These are phyloP conservation scores for Apodemia zela DNA, from an alignment of 2,888 invertebrate genomes.

Conservation along the genomic window DNA sequence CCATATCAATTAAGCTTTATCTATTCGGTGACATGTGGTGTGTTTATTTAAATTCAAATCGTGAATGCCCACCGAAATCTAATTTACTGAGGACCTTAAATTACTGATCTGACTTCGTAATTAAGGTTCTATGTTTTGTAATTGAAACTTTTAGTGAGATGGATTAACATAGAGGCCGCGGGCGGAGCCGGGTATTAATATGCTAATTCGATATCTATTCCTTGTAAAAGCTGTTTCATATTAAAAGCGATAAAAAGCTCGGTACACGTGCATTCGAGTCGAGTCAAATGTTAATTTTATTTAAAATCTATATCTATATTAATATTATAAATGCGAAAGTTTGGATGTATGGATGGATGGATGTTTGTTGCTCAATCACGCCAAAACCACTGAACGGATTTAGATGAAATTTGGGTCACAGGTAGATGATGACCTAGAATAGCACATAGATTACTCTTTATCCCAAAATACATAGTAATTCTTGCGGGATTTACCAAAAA, in stretches of 20 bases:
- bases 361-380: no score
- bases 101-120: conserved; percentile 23
- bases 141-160: conserved; percentile 42
- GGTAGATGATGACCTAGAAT: no score
- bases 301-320: no score
- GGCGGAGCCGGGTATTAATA: conserved; percentile 34
- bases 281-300: no score
- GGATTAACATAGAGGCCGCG: conserved; percentile 42
- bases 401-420: no score
- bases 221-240: conserved; percentile 1
- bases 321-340: no score
- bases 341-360: no score
- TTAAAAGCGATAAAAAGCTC: background rate
- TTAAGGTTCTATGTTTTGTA: conserved; percentile 33
- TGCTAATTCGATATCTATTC: conserved; percentile 34
- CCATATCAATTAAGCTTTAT: conserved; percentile 5
- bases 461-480: no score
- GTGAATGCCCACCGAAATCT: conserved; percentile 14
- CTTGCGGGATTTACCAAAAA: no score
- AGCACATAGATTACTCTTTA: no score
- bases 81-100: conserved; percentile 18
- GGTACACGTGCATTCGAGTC: no score
- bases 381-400: no score
- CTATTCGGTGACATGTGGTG: conserved; percentile 5
- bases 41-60: conserved; percentile 15